Conservation (phyloP, 1,140 invertebrate species). For the Neoseiulus cucumeris region DNA sequence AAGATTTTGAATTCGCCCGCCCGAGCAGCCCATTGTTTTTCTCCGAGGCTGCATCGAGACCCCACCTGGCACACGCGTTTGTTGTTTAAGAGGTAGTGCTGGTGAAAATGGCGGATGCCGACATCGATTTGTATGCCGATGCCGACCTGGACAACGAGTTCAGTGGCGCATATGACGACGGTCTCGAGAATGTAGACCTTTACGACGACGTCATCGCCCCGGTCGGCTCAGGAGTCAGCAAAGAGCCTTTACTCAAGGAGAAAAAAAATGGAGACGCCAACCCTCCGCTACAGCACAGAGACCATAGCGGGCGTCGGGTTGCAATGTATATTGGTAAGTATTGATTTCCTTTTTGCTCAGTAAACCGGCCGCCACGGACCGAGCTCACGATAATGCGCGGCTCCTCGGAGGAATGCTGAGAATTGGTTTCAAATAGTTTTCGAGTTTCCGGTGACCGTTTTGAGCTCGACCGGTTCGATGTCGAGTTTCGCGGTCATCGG, state of each 20-base stretch:
- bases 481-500: no score
- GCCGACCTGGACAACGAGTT: slow-evolving; percentile 78
- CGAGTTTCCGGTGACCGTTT: no score
- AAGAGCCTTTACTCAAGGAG: background rate
- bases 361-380: no score
- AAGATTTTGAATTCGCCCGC: no score
- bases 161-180: slow-evolving; percentile 32
- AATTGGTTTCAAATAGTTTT: no score
- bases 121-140: slow-evolving; percentile 89
- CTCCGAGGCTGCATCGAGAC: no score
- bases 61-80: no score
- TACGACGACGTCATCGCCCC: slow-evolving; percentile 87
- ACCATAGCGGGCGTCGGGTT: background rate
- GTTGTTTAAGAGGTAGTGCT: background rate
- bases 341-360: no score
- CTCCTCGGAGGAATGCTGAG: no score
- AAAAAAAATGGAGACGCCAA: slow-evolving; percentile 15
- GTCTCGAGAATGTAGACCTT: slow-evolving; percentile 40
- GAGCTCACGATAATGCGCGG: no score
- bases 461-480: no score
- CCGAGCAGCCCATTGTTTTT: no score
- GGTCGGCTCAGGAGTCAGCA: slow-evolving; percentile 23
- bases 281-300: slow-evolving; percentile 9
- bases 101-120: slow-evolving; percentile 71
- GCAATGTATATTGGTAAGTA: slow-evolving; percentile 9